Evolutionary conservation across 2,113 vertebrate species (phyloP), one percentile per base, ranked within the genome.

Genomic region (Carassius gibelio): DNA sequence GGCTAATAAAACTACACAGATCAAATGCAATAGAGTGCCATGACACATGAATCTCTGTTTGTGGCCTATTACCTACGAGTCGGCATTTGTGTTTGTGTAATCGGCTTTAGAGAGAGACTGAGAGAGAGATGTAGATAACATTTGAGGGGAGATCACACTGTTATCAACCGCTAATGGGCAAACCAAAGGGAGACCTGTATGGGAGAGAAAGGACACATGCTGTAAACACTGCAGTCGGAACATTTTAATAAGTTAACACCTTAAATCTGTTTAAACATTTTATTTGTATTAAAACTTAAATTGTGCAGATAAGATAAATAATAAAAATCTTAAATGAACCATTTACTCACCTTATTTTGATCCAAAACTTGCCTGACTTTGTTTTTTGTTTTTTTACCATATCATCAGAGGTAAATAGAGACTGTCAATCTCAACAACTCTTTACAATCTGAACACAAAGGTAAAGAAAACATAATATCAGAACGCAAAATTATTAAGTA

Each of bases 11-110:
- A 71, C 23, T 66, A 61, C 50, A 87, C 76, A 87, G 84, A 87
- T 85, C 81, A 90, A 91, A 84, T 72, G 81, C 79, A 84, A 88
- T 85, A 74, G 86, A 83, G 74, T 48, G 62, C 59, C 52, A 80
- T 72, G 38, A 52, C 84, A 85, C 50, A 78, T 72, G 79, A 61
- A 83, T 23, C 75, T 57, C n/a, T 30, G 59, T 80, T 64, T 80
- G 78, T 80, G 81, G 42, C 26, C 84, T 86, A 68, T 85, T 84
- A 77, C 72, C 36, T 48, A 9, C 72, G n/a, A 79, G 15, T 19
- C 66, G 66, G 38, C 13, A 23, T 83, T 79, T 77, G 69, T 23
- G n/a, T 72, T 50, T 4, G 66, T 34, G 64, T 75, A 34, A 68
- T 66, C 30, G 15, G 30, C 55, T 55, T 77, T 48, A 15, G 21